Evolutionary conservation across 2,113 vertebrate species (phyloP).

Genomic region (Holacanthus passer): DNA sequence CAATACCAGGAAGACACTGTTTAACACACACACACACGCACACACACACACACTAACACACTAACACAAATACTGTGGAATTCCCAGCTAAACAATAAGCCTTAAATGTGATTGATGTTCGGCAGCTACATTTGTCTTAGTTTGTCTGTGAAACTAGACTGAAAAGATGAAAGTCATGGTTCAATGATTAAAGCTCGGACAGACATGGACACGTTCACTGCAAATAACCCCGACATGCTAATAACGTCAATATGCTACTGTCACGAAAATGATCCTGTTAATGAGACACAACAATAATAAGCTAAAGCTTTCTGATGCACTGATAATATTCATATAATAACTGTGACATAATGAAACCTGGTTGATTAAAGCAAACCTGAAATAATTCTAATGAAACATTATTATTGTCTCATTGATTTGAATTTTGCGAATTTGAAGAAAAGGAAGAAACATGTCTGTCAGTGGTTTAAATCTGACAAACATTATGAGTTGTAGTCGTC

Average conservation of each 20-base stretch:
- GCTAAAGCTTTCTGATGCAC: not conserved
- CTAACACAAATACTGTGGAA: not conserved
- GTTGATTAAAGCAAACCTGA: not conserved
- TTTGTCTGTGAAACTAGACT: not conserved
- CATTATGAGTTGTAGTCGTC: not conserved
- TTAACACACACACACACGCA: conserved; percentile 34
- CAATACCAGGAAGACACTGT: conserved; percentile 71
- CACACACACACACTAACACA: conserved; percentile 17
- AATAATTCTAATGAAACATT: not conserved
- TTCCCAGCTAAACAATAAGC: conserved; percentile 35
- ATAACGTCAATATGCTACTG: too few relatives aligned
- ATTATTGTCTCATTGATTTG: not conserved
- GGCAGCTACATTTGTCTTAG: not conserved
- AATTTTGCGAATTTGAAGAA: not conserved
- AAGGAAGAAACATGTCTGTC: not conserved
- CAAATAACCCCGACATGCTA: too few relatives aligned
- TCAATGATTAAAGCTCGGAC: not conserved
- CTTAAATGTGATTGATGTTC: not conserved
- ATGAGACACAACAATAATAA: not conserved
- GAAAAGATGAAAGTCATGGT: not conserved
- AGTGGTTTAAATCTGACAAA: not conserved
- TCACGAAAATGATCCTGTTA: too few relatives aligned
- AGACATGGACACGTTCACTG: not conserved
- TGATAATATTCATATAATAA: not conserved
- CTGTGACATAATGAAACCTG: not conserved